A percentile compares a stretch with the other conserved stretches of the same genome.
These are phyloP conservation scores for Lasioglossum figueresi DNA, from an alignment of 2,888 invertebrate species.

Conservation along the genomic window DNA sequence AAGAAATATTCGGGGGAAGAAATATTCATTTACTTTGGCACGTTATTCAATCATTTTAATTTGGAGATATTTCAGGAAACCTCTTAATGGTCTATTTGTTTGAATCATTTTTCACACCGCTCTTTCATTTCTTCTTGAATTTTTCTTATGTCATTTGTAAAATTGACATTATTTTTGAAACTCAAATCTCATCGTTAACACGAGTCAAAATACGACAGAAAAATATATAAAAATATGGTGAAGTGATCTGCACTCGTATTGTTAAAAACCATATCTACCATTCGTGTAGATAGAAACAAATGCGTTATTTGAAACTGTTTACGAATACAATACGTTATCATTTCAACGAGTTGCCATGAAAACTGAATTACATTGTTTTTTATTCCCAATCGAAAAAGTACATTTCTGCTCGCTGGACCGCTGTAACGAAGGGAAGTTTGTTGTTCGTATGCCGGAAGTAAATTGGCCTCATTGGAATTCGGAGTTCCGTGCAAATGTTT, in stretches of 20 bases:
- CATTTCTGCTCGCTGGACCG: not conserved
- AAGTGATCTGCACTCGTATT: not conserved
- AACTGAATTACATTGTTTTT: constrained; percentile 24
- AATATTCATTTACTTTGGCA: not conserved
- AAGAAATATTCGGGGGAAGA: not conserved
- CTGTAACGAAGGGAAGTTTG: not conserved
- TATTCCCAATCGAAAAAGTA: not conserved
- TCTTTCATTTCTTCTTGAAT: not conserved
- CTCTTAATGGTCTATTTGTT: not conserved
- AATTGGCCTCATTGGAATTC: not conserved
- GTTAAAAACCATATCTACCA: not conserved
- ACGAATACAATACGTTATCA: not conserved
- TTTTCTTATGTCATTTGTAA: not conserved
- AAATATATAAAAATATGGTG: not conserved
- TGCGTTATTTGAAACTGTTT: not conserved
- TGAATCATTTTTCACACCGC: not conserved
- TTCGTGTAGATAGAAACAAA: not conserved
- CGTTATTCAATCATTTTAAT: not conserved
- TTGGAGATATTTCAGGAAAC: not conserved
- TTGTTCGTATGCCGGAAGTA: not conserved
- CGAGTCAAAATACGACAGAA: not conserved
- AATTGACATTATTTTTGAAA: not conserved
- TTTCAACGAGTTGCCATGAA: constrained; percentile 13
- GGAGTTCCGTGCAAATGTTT: not conserved
- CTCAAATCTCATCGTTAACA: not conserved